Base-by-base conservation (phyloP, 1,140 invertebrate species). In the Drosophila arizonae region DNA sequence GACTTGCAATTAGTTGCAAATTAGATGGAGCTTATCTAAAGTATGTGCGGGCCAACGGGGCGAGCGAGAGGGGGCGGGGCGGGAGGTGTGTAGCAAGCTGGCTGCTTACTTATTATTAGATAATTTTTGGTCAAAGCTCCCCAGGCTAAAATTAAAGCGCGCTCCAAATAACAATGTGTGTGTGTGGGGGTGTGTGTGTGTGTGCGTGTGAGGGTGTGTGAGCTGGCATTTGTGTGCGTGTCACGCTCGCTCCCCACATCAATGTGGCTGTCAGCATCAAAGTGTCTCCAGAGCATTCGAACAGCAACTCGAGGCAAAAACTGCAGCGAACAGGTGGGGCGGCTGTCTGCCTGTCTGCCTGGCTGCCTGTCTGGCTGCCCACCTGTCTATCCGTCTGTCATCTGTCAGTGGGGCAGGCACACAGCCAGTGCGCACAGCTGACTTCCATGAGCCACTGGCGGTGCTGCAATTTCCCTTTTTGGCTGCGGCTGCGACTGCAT, bases 1-100 rank as follows among this genome's bases (percentile, higher is more conserved):
- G 84, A 86, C 76, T 79, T 69, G 82, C 79, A 86, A 87, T 86
- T 86, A 86, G 82, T 87, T 77, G 69, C 72, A 79, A 86, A 86
- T 87, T 81, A 72, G 85, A 82, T 73, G 67, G 61, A 71, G 67
- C 67, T 64, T 70, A 63, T 63, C 66, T 64, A 74, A 63, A 70
- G 71, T 69, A 63, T 69, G 65, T 69, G 58, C 71, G 33, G 33
- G 33, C 33, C 33, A 36, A 1, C 21, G 21, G 33, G 15, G 11
- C 11, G 6, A 26, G 39, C 5, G 0, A 13, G 1, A 39, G 28
- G 1, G 6, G 28, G 28, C 10, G 5, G 11, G 11, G 11, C 13
- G 9, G 43, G 15, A 9, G 39, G 24, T 10, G 10, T 0, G 11
- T 13, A 6, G 26, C n/a, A 36, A 24, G 24, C 54, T 15, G 15